phyloP scores from a whole-genome alignment of 2,888 invertebrate genomes.

The Stomorhina lunata region DNA sequence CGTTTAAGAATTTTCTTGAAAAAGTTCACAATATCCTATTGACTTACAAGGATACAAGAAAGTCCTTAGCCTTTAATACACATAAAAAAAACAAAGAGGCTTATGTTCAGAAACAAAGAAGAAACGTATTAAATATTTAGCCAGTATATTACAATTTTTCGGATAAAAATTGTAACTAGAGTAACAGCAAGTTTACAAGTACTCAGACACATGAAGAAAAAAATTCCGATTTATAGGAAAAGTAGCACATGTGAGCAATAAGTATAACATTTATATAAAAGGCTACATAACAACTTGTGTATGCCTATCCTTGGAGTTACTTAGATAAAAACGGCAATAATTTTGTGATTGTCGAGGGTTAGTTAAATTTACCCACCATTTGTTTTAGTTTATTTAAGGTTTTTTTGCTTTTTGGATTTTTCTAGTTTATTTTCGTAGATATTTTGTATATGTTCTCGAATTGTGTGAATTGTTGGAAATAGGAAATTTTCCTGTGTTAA shows the following conservation, averaged over 20 bases:
- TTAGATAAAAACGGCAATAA: constrained; percentile 26
- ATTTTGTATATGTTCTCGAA: background rate
- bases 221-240: too few relatives aligned
- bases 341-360: constrained; percentile 35
- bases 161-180: constrained; percentile 1
- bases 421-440: background rate
- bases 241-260: background rate
- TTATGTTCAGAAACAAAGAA: background rate
- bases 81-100: background rate
- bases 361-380: constrained; percentile 21
- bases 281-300: background rate
- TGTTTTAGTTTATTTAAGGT: constrained; percentile 37
- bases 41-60: background rate
- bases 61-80: background rate
- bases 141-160: constrained; percentile 16
- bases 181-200: constrained; percentile 12
- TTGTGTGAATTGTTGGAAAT: constrained; percentile 10
- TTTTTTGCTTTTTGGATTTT: background rate
- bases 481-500: background rate
- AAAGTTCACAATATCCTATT: background rate
- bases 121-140: background rate
- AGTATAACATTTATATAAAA: background rate
- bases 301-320: background rate
- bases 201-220: background rate
- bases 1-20: background rate